These are phyloP conservation scores for Apotomis capreana DNA, from an alignment of 2,888 invertebrate genomes.

Conservation along the genomic window DNA sequence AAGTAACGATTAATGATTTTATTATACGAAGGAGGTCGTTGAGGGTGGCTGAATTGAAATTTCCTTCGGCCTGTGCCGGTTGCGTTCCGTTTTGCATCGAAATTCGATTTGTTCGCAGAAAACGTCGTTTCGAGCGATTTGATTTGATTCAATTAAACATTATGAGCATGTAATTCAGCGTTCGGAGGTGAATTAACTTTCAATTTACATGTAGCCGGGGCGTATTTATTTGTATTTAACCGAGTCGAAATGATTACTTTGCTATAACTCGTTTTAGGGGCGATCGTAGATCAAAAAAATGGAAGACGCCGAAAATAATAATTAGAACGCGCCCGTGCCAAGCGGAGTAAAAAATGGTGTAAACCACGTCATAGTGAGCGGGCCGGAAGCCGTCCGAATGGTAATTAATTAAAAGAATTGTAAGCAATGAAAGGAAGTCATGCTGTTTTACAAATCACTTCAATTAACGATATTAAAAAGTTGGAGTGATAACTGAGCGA, in stretches of 20 bases:
- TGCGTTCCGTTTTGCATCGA: constrained; percentile 68
- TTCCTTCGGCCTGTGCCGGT: constrained; percentile 65
- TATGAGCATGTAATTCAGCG: constrained; percentile 49
- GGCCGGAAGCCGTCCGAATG: constrained; percentile 80
- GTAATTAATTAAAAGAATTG: constrained; percentile 83
- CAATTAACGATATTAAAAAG: constrained; percentile 83
- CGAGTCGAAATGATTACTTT: constrained; percentile 19
- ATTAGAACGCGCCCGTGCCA: constrained; percentile 63
- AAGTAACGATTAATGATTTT: constrained; percentile 84
- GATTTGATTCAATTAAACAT: constrained; percentile 72
- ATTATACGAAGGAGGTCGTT: constrained; percentile 81
- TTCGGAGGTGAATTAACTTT: constrained; percentile 43
- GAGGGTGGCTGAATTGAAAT: constrained; percentile 75
- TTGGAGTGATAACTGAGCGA: constrained; percentile 71
- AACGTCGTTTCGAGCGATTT: constrained; percentile 70
- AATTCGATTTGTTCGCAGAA: constrained; percentile 68
- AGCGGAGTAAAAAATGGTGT: constrained; percentile 72
- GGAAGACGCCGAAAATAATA: constrained; percentile 53
- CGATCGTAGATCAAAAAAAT: constrained; percentile 36
- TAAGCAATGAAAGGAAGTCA: constrained; percentile 82
- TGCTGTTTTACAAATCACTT: constrained; percentile 84
- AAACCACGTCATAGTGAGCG: constrained; percentile 65
- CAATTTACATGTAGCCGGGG: constrained; percentile 38
- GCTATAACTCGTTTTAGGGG: constrained; percentile 24
- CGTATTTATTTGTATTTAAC: constrained; percentile 28